These are phyloP conservation scores for Pteropus alecto DNA, from an alignment of 2,113 vertebrate genomes.

Conservation along the genomic window DNA sequence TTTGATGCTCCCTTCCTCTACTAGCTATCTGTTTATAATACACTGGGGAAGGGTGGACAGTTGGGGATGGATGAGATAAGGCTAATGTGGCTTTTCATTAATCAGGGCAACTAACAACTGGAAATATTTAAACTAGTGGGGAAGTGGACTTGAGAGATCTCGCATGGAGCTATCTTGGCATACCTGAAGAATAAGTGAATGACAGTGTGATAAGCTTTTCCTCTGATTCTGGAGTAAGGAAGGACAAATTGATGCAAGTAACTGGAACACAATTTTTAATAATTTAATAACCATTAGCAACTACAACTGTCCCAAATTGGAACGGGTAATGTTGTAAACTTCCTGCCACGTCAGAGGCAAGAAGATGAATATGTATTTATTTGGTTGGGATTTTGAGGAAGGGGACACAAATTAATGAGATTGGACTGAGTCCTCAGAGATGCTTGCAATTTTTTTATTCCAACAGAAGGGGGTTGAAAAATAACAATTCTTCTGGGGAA, in stretches of 20 bases:
- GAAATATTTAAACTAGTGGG: not conserved
- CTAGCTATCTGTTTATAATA: not conserved
- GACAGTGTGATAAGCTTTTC: not conserved
- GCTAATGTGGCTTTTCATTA: not conserved
- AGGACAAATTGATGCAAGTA: not conserved
- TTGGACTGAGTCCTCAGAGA: not conserved
- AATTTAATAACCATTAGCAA: not conserved
- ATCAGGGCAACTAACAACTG: not conserved
- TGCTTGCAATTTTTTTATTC: not conserved
- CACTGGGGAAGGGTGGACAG: not conserved
- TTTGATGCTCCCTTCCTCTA: not conserved
- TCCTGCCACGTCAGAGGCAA: not conserved
- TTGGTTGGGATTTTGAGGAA: not conserved
- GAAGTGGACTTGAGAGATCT: not conserved
- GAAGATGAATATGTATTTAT: not conserved
- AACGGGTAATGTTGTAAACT: not conserved
- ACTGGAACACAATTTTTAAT: not conserved
- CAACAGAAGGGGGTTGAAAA: not conserved
- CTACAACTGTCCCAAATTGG: not conserved
- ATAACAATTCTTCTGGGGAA: not conserved
- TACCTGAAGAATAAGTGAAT: not conserved
- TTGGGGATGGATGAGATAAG: not conserved
- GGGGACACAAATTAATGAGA: not conserved
- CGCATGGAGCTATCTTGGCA: not conserved
- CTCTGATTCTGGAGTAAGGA: not conserved